A percentile compares a stretch with the other conserved stretches of the same genome.
phyloP scores from a whole-genome alignment of 2,797 vertebrate genomes.

The Cryptoblepharus egeriae region DNA sequence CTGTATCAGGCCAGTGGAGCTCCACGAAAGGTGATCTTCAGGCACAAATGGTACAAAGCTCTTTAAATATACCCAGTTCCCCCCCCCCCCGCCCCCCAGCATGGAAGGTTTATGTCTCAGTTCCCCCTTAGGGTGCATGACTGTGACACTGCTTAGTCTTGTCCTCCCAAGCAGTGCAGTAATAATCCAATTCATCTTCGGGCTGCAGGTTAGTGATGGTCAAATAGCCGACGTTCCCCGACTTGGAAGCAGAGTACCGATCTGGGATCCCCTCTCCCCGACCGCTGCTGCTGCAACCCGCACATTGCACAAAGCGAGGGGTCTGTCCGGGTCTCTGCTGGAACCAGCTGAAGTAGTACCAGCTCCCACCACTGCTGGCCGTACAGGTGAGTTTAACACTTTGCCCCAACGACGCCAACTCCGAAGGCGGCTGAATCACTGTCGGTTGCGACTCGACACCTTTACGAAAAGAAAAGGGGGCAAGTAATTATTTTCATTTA shows the following conservation, averaged over 20 bases:
- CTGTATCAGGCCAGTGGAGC: too few relatives aligned
- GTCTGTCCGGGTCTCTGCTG: background rate
- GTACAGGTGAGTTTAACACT: slow-evolving; percentile 8
- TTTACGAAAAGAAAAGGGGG: background rate
- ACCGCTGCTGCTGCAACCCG: background rate
- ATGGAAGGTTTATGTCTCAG: slow-evolving; percentile 11
- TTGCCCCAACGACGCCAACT: background rate
- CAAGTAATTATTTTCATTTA: background rate
- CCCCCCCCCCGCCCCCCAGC: too few relatives aligned
- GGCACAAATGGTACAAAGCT: background rate
- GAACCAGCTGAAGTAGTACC: background rate
- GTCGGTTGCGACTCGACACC: background rate
- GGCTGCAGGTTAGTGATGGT: background rate
- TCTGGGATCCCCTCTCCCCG: background rate
- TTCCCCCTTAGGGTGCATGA: slow-evolving; percentile 5
- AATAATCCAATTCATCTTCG: slow-evolving; percentile 15
- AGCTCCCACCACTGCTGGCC: background rate
- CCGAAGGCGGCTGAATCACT: background rate
- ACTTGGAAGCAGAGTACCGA: slow-evolving; percentile 9
- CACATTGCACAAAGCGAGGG: background rate
- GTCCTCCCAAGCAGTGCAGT: background rate
- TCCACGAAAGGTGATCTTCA: too few relatives aligned
- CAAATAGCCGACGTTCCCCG: background rate
- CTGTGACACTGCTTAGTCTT: background rate
- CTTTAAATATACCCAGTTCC: background rate